Base-by-base conservation (phyloP, 2,113 vertebrate genomes). In the Thomomys bottae region DNA sequence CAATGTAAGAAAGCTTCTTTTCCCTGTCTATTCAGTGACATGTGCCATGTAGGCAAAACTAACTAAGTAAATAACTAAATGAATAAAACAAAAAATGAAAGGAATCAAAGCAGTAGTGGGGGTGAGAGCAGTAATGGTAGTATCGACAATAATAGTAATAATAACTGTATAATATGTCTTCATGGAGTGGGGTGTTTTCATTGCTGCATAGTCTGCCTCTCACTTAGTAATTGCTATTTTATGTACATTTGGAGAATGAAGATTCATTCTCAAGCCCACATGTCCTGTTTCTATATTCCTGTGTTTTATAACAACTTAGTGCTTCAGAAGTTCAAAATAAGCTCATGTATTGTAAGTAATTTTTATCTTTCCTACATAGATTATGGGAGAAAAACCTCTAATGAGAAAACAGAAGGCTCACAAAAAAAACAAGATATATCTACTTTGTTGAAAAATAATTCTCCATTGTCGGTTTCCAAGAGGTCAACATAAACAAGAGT, bases 401-500 rank as follows among this genome's bases (percentile, higher is more conserved):
- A 34, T 10, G 36, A 71, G 84, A 88, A 89, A 89, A 84, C 91
- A 95, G 72, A 91, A 92, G 79, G 77, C 57, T 93, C 64, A 68
- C 30, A 88, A 32, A 83, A 71, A 26, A 28, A 63, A 89, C 63
- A 84, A 84, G 64, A 87, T 90, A 85, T 84, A 84, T 28, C 73
- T 54, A 89, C 94, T 93, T 91, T 90, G 59, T 83, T 92, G 81
- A 73, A 49, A 80, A 94, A 94, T 92, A 81, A 95, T 95, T 94
- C 11, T 95, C 80, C 66, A 76, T 81, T 64, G 88, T 93, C 71
- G 90, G 81, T 92, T 93, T 94, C 85, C 36, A 92, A 96, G 93
- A 89, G 95, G 93, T 96, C 81, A 1, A 87, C 70, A 82, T 95
- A 96, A 96, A 94, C 91, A 94, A 92, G 89, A 87, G 89, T 88